These are phyloP conservation scores for Anas platyrhynchos DNA, from an alignment of 2,113 vertebrate species.

Conservation along the genomic window DNA sequence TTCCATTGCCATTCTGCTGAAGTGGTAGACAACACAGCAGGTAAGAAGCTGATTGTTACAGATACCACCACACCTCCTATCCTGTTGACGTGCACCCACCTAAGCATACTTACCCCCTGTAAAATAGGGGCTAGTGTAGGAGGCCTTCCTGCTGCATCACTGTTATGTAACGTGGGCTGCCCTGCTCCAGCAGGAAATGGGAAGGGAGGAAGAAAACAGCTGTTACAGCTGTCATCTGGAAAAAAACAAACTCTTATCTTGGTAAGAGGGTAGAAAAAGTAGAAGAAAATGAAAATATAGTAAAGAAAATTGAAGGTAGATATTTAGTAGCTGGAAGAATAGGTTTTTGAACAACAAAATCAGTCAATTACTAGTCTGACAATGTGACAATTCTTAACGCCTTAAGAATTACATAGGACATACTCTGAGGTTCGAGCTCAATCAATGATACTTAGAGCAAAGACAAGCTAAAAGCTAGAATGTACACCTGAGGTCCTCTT, in stretches of 20 bases:
- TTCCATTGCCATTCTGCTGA: background rate
- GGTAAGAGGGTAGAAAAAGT: background rate
- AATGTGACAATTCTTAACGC: background rate
- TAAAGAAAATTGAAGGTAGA: background rate
- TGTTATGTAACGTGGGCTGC: rapidly evolving
- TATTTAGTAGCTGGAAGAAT: background rate
- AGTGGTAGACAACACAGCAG: background rate
- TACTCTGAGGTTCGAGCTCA: background rate
- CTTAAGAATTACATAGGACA: background rate
- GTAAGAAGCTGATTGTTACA: background rate
- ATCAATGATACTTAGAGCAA: background rate
- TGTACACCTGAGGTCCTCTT: background rate
- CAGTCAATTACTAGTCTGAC: background rate
- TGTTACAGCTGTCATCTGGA: rapidly evolving
- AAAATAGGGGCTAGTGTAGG: too few species aligned
- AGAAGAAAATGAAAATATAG: background rate
- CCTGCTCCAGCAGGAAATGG: background rate
- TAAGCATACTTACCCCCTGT: background rate
- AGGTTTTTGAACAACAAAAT: background rate
- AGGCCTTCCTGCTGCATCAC: background rate
- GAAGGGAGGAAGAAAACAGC: background rate
- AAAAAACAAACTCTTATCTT: background rate
- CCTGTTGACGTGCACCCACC: too few species aligned
- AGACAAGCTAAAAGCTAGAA: background rate
- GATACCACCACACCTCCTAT: background rate